A percentile compares a stretch with the other conserved stretches of the same genome.
Conservation (phyloP, 2,888 invertebrate species). For the Himalopsyche tibetana region DNA sequence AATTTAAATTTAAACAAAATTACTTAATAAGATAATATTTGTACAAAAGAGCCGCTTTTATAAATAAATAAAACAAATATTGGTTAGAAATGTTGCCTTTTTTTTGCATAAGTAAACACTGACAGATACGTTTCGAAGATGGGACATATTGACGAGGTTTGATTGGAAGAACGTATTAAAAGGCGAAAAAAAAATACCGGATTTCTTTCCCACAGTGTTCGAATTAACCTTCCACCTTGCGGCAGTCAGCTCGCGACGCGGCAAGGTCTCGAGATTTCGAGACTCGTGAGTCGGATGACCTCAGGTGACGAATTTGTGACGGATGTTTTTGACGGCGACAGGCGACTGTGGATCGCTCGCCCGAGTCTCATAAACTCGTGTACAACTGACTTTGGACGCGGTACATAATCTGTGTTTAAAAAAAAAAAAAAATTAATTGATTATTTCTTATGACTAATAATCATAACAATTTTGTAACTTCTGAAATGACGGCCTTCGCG, state of each 20-base stretch:
- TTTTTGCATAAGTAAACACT: neutral
- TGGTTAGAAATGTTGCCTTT: too few relatives aligned
- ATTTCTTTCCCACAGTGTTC: constrained; percentile 16
- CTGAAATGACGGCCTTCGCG: too few relatives aligned
- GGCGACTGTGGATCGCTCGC: neutral
- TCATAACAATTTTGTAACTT: too few relatives aligned
- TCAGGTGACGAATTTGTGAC: constrained; percentile 52
- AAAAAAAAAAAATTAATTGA: too few relatives aligned
- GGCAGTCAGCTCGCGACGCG: constrained; percentile 15
- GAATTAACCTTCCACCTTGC: constrained; percentile 34
- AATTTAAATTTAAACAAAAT: too few relatives aligned
- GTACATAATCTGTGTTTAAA: too few relatives aligned
- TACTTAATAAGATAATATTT: too few relatives aligned
- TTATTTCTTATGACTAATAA: too few relatives aligned
- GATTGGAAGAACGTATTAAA: constrained; percentile 21
- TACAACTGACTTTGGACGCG: too few relatives aligned
- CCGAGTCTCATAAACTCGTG: too few relatives aligned
- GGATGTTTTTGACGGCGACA: constrained; percentile 1
- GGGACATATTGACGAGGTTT: neutral
- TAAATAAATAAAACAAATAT: too few relatives aligned
- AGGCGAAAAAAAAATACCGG: neutral
- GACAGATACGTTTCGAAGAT: constrained; percentile 6
- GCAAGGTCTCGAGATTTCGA: constrained; percentile 40
- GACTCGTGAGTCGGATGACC: constrained; percentile 50
- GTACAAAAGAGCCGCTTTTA: too few relatives aligned